These are phyloP conservation scores for Brenthis ino DNA, from an alignment of 2,888 invertebrate species.

Conservation along the genomic window DNA sequence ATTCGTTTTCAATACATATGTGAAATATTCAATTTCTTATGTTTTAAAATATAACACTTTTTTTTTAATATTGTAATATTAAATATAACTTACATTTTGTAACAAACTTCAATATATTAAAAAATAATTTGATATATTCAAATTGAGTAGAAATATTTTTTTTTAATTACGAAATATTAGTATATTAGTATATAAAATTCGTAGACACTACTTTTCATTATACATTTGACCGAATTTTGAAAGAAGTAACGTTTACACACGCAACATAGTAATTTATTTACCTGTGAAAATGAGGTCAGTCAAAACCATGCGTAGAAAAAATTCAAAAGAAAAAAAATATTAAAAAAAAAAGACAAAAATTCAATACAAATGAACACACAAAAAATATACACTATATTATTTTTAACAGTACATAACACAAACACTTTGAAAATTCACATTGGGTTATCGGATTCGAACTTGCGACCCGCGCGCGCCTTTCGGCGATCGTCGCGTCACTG, in stretches of 20 bases:
- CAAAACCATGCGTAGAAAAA: slow-evolving; percentile 5
- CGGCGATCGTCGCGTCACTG: slow-evolving; percentile 59
- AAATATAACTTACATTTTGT: too few species aligned
- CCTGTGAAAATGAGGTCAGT: slow-evolving; percentile 48
- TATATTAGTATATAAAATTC: neutral
- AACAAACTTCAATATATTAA: too few species aligned
- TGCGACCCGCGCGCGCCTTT: slow-evolving; percentile 59
- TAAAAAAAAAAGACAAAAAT: slow-evolving; percentile 47
- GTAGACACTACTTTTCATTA: neutral
- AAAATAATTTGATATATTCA: too few species aligned
- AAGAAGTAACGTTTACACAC: slow-evolving; percentile 49
- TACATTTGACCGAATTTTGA: slow-evolving; percentile 38
- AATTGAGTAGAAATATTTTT: too few species aligned
- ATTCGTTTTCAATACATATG: too few species aligned
- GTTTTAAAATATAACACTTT: too few species aligned
- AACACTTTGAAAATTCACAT: slow-evolving; percentile 59
- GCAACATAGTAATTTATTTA: slow-evolving; percentile 70
- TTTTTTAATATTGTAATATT: too few species aligned
- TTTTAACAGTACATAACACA: slow-evolving; percentile 13
- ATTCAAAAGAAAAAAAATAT: slow-evolving; percentile 54
- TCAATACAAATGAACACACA: slow-evolving; percentile 12
- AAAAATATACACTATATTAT: slow-evolving; percentile 13
- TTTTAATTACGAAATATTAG: neutral
- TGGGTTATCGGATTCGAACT: slow-evolving; percentile 4
- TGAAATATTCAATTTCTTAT: too few species aligned